These are phyloP conservation scores for Drosophila phalerata DNA, from an alignment of 2,888 invertebrate species.

Conservation along the genomic window DNA sequence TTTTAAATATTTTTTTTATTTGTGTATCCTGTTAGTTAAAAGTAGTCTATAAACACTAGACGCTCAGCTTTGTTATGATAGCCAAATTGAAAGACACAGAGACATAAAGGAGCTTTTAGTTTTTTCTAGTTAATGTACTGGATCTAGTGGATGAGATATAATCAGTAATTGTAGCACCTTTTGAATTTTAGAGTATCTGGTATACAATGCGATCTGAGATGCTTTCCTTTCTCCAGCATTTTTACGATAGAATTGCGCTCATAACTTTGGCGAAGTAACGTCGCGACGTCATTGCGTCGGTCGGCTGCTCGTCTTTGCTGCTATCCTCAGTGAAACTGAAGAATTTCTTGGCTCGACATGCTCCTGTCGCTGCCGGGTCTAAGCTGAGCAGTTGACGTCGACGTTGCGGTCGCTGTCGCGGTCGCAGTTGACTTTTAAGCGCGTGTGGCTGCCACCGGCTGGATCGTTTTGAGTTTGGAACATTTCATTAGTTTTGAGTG, in stretches of 20 bases:
- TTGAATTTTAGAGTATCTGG: slow-evolving; percentile 33
- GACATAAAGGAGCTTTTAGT: too few species aligned
- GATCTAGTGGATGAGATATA: background rate
- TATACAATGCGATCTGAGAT: background rate
- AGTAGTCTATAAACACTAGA: too few species aligned
- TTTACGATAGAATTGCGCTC: slow-evolving; percentile 82
- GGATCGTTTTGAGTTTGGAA: slow-evolving; percentile 72
- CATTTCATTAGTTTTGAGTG: slow-evolving; percentile 82
- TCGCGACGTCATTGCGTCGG: slow-evolving; percentile 35
- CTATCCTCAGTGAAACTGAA: slow-evolving; percentile 57
- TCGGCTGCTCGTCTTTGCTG: slow-evolving; percentile 67
- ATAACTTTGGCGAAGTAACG: slow-evolving; percentile 70
- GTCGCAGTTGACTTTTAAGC: slow-evolving; percentile 7
- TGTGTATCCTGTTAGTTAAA: too few species aligned
- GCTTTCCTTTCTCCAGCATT: slow-evolving; percentile 66
- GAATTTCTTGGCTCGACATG: slow-evolving; percentile 73
- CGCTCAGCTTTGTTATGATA: too few species aligned
- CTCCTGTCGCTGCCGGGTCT: slow-evolving; percentile 66
- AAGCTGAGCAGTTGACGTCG: slow-evolving; percentile 25
- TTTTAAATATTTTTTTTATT: too few species aligned
- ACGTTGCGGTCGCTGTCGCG: background rate
- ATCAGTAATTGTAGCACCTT: slow-evolving; percentile 16
- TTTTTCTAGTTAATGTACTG: background rate
- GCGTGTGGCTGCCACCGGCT: slow-evolving; percentile 61
- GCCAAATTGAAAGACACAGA: too few species aligned